These are phyloP conservation scores for Tethya wilhelma DNA, from an alignment of 37 sponge, comb jelly and placozoan genomes.

Conservation along the genomic window DNA sequence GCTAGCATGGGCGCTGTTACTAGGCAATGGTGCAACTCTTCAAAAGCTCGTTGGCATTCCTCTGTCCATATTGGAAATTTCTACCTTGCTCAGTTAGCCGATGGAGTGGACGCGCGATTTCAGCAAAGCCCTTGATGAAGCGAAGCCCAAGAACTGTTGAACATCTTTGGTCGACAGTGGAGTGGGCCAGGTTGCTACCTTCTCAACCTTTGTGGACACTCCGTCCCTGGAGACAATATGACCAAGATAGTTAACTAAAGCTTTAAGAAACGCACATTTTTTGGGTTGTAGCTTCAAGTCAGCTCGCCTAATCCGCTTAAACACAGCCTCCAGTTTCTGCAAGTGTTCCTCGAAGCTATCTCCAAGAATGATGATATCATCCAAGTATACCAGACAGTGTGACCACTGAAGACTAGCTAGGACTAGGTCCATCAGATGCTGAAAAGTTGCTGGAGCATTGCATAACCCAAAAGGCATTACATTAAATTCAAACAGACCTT, in stretches of 20 bases:
- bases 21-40: background rate
- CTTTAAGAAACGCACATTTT: no score
- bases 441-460: no score
- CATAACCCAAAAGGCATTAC: slow-evolving; percentile 36
- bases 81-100: slow-evolving; percentile 8
- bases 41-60: slow-evolving; percentile 26
- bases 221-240: slow-evolving; percentile 32
- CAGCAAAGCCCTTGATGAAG: slow-evolving; percentile 11
- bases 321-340: slow-evolving; percentile 16
- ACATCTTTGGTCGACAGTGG: slow-evolving; percentile 10
- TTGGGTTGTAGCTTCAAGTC: slow-evolving; percentile 23
- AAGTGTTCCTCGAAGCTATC: slow-evolving; percentile 22
- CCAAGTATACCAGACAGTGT: slow-evolving; percentile 46
- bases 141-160: no score
- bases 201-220: slow-evolving; percentile 10
- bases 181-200: slow-evolving; percentile 28
- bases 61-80: slow-evolving; percentile 39
- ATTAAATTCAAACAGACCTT: slow-evolving; percentile 46
- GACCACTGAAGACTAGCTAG: slow-evolving; percentile 30
- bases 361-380: slow-evolving; percentile 35
- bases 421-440: slow-evolving; percentile 38
- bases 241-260: slow-evolving; percentile 29
- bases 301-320: slow-evolving; percentile 9
- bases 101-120: slow-evolving; percentile 39
- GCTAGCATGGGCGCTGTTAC: slow-evolving; percentile 10